Base-by-base conservation (phyloP, 2,113 vertebrate genomes). In the Steatornis caripensis region DNA sequence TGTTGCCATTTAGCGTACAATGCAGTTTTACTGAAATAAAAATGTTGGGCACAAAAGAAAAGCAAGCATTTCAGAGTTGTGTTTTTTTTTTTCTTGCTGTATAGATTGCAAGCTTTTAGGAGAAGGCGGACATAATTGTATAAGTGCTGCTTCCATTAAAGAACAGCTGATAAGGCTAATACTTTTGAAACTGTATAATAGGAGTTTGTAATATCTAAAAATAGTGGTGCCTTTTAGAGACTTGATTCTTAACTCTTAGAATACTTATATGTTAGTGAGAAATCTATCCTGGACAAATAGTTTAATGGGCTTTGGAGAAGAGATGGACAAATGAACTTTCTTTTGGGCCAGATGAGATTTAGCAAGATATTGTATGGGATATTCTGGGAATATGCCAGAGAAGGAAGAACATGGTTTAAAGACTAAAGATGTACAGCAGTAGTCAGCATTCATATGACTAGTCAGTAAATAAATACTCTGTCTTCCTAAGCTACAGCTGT, bases 101-200 rank as follows among this genome's bases (percentile, higher is more conserved):
- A 80, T 71, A 80, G 71, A 78, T 95, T 95, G 83, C 69, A 43
- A 78, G 78, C 77, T 97, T 97, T 97, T 83, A 97, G 87, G 60
- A 90, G 55, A 89, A 89, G 39, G 95, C 2, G 1, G 66, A 75
- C 69, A 51, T 95, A 97, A 96, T 90, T 95, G 53, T 87, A 7
- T 93, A 95, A 95, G 61, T 89, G 88, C 78, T 95, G 51, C 75
- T 95, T 96, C 96, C 92, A 97, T 97, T 97, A 95, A 96, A 93
- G 90, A 95, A 86, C 58, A 93, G 84, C 64, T 96, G 93, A 95
- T 91, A 96, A 97, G 80, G 53, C 77, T 93, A 95, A 96, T 89
- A 91, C 69, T 87, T 94, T 86, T 86, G 75, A 95, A 96, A 84
- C 24, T 48, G 39, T 94, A 37, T 68, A 94, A 94, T 43, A 93